phyloP scores from a whole-genome alignment of 2,888 invertebrate species.

The Eucera pruinosa region DNA sequence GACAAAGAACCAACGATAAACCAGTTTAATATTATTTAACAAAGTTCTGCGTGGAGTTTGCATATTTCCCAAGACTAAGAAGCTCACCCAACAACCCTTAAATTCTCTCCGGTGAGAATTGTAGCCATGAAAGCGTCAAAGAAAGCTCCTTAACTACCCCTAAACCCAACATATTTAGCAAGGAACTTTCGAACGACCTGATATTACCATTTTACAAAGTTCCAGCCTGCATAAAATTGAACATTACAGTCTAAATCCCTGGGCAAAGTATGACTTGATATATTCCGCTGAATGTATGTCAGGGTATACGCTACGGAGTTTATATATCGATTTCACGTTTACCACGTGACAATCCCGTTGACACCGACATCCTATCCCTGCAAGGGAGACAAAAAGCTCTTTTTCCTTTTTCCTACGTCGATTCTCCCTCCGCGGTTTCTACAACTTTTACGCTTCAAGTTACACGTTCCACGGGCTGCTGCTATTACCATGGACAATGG shows the following conservation, averaged over 20 bases:
- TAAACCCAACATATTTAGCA: background rate
- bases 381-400: background rate
- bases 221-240: background rate
- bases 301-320: background rate
- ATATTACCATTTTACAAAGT: background rate
- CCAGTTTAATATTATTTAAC: too few relatives aligned
- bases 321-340: slow-evolving; percentile 7
- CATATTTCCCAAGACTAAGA: too few relatives aligned
- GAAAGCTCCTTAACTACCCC: background rate
- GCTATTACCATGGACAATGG: slow-evolving; percentile 33
- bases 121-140: background rate
- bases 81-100: background rate
- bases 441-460: slow-evolving; percentile 14
- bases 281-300: background rate
- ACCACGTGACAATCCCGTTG: background rate
- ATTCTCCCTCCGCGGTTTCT: background rate
- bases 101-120: background rate
- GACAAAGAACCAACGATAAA: too few relatives aligned
- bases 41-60: too few relatives aligned
- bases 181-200: background rate
- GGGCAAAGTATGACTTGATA: too few relatives aligned
- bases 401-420: background rate
- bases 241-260: background rate
- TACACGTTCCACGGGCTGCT: slow-evolving; percentile 16
- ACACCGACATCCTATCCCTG: slow-evolving; percentile 6